These are phyloP conservation scores for Eidolon helvum DNA, from an alignment of 2,113 vertebrate genomes.

Conservation along the genomic window DNA sequence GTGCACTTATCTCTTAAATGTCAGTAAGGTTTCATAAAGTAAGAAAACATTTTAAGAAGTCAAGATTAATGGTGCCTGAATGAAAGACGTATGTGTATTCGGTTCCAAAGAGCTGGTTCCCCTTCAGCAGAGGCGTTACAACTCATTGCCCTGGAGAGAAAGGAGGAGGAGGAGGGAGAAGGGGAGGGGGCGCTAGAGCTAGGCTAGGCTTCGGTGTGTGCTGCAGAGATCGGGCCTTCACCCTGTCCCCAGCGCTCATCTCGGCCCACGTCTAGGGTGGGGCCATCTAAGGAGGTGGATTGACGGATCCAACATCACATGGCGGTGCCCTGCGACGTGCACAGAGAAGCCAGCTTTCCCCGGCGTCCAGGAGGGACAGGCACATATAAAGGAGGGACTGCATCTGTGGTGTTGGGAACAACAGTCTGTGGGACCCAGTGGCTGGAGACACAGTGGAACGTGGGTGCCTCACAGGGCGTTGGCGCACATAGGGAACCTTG, in stretches of 20 bases:
- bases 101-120: neutral
- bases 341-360: neutral
- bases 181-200: neutral
- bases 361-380: neutral
- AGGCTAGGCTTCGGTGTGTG: neutral
- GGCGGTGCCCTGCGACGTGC: rapidly evolving
- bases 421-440: neutral
- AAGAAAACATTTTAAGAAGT: neutral
- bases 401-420: neutral
- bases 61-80: neutral
- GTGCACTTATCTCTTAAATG: neutral
- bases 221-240: neutral
- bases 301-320: neutral
- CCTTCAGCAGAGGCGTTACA: neutral
- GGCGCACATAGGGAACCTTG: neutral
- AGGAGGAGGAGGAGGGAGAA: neutral
- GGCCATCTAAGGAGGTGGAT: rapidly evolving
- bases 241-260: rapidly evolving
- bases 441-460: no score
- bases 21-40: conserved; percentile 66
- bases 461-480: neutral
- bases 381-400: neutral
- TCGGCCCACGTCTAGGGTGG: neutral
- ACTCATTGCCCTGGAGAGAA: neutral
- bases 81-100: neutral